Evolutionary conservation across 2,888 invertebrate species (phyloP).

Genomic region (Theristus sp.): DNA sequence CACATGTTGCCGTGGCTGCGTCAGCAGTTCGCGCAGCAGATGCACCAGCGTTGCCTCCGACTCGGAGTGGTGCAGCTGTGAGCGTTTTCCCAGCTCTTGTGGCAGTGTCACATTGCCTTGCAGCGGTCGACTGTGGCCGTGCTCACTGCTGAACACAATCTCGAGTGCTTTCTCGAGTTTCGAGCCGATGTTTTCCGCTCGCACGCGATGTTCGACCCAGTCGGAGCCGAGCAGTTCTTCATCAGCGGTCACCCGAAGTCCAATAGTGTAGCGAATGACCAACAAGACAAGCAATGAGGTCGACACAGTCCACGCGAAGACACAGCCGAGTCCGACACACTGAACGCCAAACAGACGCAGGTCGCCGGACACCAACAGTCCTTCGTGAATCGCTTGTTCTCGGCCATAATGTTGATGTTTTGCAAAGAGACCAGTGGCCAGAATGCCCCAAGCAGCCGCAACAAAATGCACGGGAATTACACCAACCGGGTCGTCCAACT

Average conservation of each 20-base stretch:
- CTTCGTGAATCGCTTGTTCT: conserved; percentile 11
- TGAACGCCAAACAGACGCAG: conserved; percentile 71
- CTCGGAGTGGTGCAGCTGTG: too few relatives aligned
- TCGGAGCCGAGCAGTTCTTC: conserved; percentile 75
- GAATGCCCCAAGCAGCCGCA: conserved; percentile 3
- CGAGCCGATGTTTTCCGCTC: not conserved
- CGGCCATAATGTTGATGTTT: not conserved
- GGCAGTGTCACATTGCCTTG: too few relatives aligned
- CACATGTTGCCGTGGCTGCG: too few relatives aligned
- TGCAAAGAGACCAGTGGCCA: not conserved
- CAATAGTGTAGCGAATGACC: not conserved
- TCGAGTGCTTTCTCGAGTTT: not conserved
- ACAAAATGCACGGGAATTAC: conserved; percentile 58
- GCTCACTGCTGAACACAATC: too few relatives aligned
- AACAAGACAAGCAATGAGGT: not conserved
- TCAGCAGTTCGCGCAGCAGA: too few relatives aligned
- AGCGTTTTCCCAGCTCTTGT: too few relatives aligned
- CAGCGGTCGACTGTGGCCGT: too few relatives aligned
- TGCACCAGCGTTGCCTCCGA: too few relatives aligned
- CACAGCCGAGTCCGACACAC: conserved; percentile 40
- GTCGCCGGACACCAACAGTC: conserved; percentile 49
- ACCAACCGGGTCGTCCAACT: conserved; percentile 74
- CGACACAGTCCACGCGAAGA: not conserved
- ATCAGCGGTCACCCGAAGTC: conserved; percentile 61
- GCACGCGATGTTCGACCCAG: conserved; percentile 62